These are phyloP conservation scores for Gila orcuttii DNA, from an alignment of 2,113 vertebrate genomes.

Conservation along the genomic window DNA sequence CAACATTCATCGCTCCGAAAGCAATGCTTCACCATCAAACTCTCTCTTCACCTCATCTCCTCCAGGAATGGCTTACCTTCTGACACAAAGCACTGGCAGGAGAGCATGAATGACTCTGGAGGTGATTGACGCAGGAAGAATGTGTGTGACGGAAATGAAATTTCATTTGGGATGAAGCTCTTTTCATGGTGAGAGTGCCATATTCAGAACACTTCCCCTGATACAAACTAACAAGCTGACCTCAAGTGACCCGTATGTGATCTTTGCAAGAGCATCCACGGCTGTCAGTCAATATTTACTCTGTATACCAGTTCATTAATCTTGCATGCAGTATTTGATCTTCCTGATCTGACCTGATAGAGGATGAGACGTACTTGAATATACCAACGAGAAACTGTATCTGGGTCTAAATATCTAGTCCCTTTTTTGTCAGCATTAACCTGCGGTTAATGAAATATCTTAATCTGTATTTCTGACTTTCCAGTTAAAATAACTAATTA, in stretches of 20 bases:
- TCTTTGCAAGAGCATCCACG: not conserved
- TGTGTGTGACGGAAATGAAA: conserved; percentile 43
- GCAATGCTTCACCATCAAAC: not conserved
- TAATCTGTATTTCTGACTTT: too few species aligned
- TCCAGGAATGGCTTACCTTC: conserved; percentile 26
- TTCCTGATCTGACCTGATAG: not conserved
- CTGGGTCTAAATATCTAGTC: not conserved
- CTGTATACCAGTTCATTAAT: not conserved
- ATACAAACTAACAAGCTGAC: conserved; percentile 7
- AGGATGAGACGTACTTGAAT: not conserved
- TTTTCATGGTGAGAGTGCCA: conserved; percentile 3
- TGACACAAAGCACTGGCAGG: conserved; percentile 33
- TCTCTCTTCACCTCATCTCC: conserved; percentile 22
- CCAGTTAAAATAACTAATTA: too few species aligned
- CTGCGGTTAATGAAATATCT: too few species aligned
- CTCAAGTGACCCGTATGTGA: not conserved
- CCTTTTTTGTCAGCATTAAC: too few species aligned
- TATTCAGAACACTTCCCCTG: not conserved
- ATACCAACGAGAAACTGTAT: not conserved
- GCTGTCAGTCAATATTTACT: conserved; percentile 46
- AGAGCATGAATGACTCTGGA: conserved; percentile 32
- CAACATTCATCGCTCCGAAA: not conserved
- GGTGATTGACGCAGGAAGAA: conserved; percentile 35
- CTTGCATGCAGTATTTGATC: not conserved
- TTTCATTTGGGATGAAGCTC: conserved; percentile 37